Conservation (phyloP, 2,113 vertebrate genomes). For the Apteryx owenii region DNA sequence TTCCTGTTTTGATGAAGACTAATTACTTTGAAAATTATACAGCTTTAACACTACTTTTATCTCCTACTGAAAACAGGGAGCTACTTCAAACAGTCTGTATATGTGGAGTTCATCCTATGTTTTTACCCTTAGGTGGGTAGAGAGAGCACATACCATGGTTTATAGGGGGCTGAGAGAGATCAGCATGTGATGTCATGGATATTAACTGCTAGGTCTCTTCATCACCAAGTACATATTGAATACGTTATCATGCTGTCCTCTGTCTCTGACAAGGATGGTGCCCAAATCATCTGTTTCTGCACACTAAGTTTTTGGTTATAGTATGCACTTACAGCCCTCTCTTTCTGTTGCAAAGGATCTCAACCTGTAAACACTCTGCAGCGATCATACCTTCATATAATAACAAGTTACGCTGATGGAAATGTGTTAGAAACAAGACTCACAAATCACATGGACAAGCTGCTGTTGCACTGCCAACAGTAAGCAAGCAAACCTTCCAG, state of each 20-base stretch:
- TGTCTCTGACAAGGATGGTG: rapidly evolving
- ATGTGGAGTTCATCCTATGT: background rate
- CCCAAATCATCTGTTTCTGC: background rate
- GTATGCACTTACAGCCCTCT: background rate
- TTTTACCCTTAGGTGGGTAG: background rate
- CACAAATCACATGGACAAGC: background rate
- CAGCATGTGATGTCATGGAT: background rate
- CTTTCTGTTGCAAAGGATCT: background rate
- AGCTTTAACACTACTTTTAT: background rate
- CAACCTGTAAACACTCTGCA: background rate
- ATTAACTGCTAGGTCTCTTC: background rate
- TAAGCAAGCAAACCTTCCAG: background rate
- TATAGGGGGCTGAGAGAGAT: background rate
- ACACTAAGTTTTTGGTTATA: background rate
- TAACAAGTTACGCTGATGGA: background rate
- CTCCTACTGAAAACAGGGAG: background rate
- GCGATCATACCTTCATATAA: background rate
- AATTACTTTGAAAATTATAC: background rate
- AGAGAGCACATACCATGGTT: background rate
- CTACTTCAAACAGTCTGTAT: background rate
- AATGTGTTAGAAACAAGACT: background rate
- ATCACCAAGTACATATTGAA: background rate
- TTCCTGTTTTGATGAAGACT: background rate
- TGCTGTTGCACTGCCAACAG: background rate
- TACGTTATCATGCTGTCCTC: background rate